phyloP scores from a whole-genome alignment of 2,113 vertebrate genomes.

The Mola mola region DNA sequence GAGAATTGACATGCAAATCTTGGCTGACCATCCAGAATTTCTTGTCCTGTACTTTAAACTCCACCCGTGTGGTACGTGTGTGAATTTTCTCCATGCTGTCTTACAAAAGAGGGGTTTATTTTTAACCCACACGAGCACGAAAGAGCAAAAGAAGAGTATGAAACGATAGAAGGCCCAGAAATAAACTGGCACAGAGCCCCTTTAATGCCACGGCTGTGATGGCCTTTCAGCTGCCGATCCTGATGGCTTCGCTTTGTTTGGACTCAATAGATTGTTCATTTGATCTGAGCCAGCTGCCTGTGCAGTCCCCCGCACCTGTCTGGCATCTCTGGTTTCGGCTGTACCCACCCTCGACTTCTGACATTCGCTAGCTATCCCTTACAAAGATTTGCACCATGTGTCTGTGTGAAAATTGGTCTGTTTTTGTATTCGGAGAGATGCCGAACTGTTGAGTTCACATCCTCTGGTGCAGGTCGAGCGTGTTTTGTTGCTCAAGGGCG shows the following conservation, averaged over 20 bases:
- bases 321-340: neutral
- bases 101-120: no score
- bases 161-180: no score
- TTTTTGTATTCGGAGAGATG: neutral
- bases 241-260: constrained; percentile 37
- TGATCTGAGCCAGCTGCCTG: constrained; percentile 46
- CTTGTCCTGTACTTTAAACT: neutral
- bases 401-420: no score
- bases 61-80: neutral
- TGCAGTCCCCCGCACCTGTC: constrained; percentile 40
- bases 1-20: neutral
- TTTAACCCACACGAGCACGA: no score
- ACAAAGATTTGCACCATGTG: neutral
- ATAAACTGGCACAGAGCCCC: neutral
- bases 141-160: no score
- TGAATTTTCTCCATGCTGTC: no score
- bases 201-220: neutral
- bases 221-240: constrained; percentile 21
- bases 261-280: constrained; percentile 31
- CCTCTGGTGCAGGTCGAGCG: neutral
- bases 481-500: neutral
- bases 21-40: neutral
- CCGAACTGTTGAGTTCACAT: neutral
- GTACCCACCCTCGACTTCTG: neutral
- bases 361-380: constrained; percentile 1